Base-by-base conservation (phyloP, 2,888 invertebrate genomes). In the Frankliniella fusca region DNA sequence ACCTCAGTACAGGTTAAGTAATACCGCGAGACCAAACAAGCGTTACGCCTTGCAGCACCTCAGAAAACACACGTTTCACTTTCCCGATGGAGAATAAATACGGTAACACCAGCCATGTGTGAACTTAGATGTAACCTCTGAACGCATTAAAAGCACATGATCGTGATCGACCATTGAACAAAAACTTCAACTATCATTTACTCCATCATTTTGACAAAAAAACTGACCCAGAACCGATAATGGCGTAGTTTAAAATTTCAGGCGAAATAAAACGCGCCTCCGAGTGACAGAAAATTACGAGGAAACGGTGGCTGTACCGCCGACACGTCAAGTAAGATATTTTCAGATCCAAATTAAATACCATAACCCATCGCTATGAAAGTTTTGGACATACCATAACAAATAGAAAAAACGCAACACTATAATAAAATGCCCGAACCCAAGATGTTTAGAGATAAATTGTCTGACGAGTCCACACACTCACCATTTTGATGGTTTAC, bases 381-480 rank as follows among this genome's bases (percentile, higher is more conserved):
- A 61, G 10, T 18, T 0, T 61, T 7, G 15, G 12, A 9, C 27
- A 76, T 76, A 76, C 70, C 70, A 76, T 76, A 9, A 11, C 27
- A 1, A 2, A 2, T 5, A 27, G 7, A 23, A 27, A 27, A 23
- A 1, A 0, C 11, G 27, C 27, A n/a, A 11, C 70, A 1, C 23
- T 27, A 27, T 23, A 27, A 8, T 27, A 12, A 23, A 5, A 27
- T 23, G 27, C 12, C 12, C 2, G 70, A 11, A 23, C 70, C 27
- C 23, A n/a, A 27, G 70, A 76, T 76, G 70, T 76, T 23, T 27
- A 76, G 11, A 76, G 70, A 76, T 76, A 76, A 76, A 76, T 11
- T 27, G 12, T 10, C 12, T 2, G 27, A 70, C 10, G 23, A 27
- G 61, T 10, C n/a, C 1, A 11, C 23, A 10, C 11, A 76, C 70